phyloP scores from a whole-genome alignment of 1,140 invertebrate genomes.

The Scaptomyza graminum region DNA sequence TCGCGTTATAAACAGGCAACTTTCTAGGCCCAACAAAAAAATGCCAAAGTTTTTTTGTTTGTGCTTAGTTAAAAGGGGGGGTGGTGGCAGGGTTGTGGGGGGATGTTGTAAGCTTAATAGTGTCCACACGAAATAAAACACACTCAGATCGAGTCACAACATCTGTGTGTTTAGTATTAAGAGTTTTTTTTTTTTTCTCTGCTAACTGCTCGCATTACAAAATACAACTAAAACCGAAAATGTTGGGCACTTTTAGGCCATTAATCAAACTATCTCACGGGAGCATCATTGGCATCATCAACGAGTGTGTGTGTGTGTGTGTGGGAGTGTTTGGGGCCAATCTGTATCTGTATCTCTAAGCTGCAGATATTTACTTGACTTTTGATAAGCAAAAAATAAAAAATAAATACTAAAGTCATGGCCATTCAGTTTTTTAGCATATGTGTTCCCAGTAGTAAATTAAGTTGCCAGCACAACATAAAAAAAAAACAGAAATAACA shows the following conservation, averaged over 20 bases:
- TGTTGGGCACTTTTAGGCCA: slow-evolving; percentile 61
- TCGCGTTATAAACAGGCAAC: slow-evolving; percentile 76
- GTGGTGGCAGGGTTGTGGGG: not conserved
- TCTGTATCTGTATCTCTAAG: slow-evolving; percentile 63
- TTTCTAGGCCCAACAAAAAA: slow-evolving; percentile 34
- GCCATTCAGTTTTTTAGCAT: slow-evolving; percentile 72
- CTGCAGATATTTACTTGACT: slow-evolving; percentile 73
- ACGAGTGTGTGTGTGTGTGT: slow-evolving; percentile 25
- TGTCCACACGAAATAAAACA: slow-evolving; percentile 51
- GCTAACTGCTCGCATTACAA: slow-evolving; percentile 41
- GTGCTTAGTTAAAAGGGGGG: slow-evolving; percentile 49
- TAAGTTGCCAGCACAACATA: slow-evolving; percentile 30
- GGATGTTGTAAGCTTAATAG: slow-evolving; percentile 61
- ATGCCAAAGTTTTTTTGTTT: slow-evolving; percentile 55
- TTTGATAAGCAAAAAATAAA: slow-evolving; percentile 48
- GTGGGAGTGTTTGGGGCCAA: slow-evolving; percentile 31
- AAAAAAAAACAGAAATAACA: slow-evolving; percentile 8
- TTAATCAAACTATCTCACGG: slow-evolving; percentile 82
- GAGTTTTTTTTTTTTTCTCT: slow-evolving; percentile 35
- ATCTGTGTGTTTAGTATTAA: slow-evolving; percentile 52
- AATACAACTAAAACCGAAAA: slow-evolving; percentile 55
- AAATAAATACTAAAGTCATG: slow-evolving; percentile 36
- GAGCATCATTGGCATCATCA: slow-evolving; percentile 64
- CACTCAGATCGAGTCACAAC: slow-evolving; percentile 26
- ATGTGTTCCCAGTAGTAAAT: slow-evolving; percentile 57